Evolutionary conservation across 35 echinoderm and acorn worm species (phyloP).

Genomic region (Hemicentrotus pulcherrimus): DNA sequence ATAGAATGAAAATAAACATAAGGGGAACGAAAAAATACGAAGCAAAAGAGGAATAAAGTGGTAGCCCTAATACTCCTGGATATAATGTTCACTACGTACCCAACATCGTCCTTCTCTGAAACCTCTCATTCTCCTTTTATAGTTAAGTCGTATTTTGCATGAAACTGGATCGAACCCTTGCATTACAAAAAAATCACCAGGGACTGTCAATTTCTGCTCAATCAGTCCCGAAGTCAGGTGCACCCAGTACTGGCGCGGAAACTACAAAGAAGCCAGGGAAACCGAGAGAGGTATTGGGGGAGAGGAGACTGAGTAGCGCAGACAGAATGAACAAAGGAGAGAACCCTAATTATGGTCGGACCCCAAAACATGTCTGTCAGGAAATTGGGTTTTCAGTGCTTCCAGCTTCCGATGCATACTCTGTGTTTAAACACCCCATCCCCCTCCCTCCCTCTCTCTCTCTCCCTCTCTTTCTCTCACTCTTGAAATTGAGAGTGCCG

Average conservation of each 20-base stretch:
- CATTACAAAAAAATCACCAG: not conserved
- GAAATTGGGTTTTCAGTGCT: conserved; percentile 17
- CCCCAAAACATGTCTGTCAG: not conserved
- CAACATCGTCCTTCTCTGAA: too few species aligned
- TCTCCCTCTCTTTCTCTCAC: not conserved
- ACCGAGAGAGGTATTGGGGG: not conserved
- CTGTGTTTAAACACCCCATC: not conserved
- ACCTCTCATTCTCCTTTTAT: too few species aligned
- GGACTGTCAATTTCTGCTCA: not conserved
- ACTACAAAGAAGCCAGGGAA: not conserved
- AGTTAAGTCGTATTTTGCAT: not conserved
- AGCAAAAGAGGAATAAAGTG: too few species aligned
- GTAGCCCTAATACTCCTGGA: too few species aligned
- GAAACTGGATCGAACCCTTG: not conserved
- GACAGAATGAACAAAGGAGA: not conserved
- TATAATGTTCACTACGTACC: too few species aligned
- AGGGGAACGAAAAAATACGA: too few species aligned
- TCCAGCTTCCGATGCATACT: not conserved
- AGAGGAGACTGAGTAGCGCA: not conserved
- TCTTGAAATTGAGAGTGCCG: not conserved
- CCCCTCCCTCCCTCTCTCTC: not conserved
- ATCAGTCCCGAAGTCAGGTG: not conserved
- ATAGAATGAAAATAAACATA: too few species aligned
- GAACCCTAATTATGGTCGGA: not conserved
- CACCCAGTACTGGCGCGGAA: not conserved